These are phyloP conservation scores for Corythaeola cristata DNA, from an alignment of 2,113 vertebrate species.

Conservation along the genomic window DNA sequence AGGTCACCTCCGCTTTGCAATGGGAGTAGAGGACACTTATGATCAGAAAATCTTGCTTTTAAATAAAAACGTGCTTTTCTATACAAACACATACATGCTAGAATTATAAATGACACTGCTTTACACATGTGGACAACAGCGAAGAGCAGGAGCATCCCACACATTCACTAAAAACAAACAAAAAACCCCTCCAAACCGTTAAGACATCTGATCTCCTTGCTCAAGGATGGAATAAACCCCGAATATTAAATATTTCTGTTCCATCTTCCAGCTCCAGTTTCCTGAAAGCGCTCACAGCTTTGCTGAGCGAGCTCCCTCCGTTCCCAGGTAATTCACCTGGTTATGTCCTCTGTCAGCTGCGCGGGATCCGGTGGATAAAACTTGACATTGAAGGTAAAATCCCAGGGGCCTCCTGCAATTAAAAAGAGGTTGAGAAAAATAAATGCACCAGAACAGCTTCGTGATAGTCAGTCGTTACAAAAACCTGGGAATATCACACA, in stretches of 20 bases:
- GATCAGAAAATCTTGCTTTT: not conserved
- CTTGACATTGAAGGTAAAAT: constrained; percentile 85
- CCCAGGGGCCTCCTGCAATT: constrained; percentile 78
- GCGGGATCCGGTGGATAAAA: constrained; percentile 96
- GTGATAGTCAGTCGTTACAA: not conserved
- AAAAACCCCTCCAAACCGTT: not conserved
- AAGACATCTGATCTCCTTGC: not conserved
- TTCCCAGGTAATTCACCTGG: constrained; percentile 79
- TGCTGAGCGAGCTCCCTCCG: not conserved
- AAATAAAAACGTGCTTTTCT: not conserved
- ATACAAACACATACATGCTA: not conserved
- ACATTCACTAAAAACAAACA: not conserved
- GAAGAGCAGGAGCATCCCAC: not conserved
- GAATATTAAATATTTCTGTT: not conserved
- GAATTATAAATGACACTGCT: not conserved
- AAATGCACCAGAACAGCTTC: not conserved
- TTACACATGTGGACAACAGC: not conserved
- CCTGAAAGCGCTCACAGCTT: not conserved
- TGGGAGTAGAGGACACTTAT: not conserved
- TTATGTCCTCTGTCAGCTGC: constrained; percentile 97
- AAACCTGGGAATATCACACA: not conserved
- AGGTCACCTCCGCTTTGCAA: not conserved
- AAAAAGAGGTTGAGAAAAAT: constrained; percentile 7
- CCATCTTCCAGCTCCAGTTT: not conserved
- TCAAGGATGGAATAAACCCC: not conserved